Evolutionary conservation across 2,888 invertebrate species (phyloP), one percentile per base, ranked within the genome.

Genomic region (Tanaodytes sp.): DNA sequence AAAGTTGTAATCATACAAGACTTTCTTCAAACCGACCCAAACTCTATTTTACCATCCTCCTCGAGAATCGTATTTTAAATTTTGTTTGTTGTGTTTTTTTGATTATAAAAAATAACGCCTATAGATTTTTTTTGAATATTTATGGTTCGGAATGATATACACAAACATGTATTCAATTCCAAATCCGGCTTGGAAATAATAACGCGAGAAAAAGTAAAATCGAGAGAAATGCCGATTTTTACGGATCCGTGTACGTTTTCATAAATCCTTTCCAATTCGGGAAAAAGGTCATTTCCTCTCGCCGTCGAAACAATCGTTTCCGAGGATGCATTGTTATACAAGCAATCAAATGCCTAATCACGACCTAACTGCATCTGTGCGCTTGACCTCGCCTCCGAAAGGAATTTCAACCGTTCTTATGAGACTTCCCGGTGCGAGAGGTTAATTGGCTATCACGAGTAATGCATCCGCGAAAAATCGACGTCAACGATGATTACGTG

Each of bases 361-460:
- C 55, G 45, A 61, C 19, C 49, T 62, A 67, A 61, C 55, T 67
- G 49, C 67, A 57, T 55, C 33, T 33, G 61, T 46, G 61, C 65
- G 61, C 61, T 68, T 68, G 58, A 65, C 64, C 65, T 70, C 65
- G 62, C 67, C 65, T 72, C 49, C 45, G 46, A 62, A 62, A 52
- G 58, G 71, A 72, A 72, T 68, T 72, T 68, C 62, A 65, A 54
- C 49, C 67, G 58, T 57, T 63, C 59, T 49, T 63, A 23, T 61
- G 61, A 33, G 64, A 65, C 68, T 72, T 65, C 68, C 67, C 58
- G 71, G 68, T 65, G 65, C 45, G 57, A 64, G 62, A 58, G 68
- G 68, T 72, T 72, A 72, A 72, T 72, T 72, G 68, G 65, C 67
- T 64, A 71, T 57, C 48, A 45, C 71, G 48, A 51, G 45, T 45